Evolutionary conservation across 1,140 invertebrate species (phyloP).

Genomic region (Halesus radiatus): DNA sequence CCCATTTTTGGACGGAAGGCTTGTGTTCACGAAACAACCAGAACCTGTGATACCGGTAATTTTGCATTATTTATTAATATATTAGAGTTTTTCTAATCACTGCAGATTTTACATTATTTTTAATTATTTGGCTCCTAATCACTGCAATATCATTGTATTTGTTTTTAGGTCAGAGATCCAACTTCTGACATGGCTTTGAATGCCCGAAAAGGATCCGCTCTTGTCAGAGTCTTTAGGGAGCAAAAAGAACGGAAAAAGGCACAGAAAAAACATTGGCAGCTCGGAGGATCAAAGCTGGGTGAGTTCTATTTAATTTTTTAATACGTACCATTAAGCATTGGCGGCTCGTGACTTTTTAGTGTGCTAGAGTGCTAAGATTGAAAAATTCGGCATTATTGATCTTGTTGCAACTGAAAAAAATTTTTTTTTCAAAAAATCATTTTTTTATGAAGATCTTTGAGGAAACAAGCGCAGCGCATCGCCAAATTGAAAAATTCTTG

Average conservation of each 20-base stretch:
- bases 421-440: no score
- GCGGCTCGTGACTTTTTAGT: no score
- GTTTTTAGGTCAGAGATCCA: conserved; percentile 83
- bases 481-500: no score
- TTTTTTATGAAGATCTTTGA: no score
- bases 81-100: neutral
- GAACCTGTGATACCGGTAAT: conserved; percentile 93
- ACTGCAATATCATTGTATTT: neutral
- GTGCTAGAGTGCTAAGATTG: no score
- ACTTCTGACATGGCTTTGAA: conserved; percentile 98
- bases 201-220: conserved; percentile 93
- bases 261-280: conserved; percentile 99
- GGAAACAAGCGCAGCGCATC: no score
- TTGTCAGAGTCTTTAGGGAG: conserved; percentile 92
- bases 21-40: conserved; percentile 99
- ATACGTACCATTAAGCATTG: no score
- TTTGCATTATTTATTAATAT: neutral
- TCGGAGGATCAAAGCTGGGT: conserved; percentile 84
- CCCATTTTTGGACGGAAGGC: conserved; percentile 97
- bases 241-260: conserved; percentile 96
- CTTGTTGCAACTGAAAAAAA: no score
- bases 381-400: no score
- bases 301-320: no score
- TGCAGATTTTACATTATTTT: no score
- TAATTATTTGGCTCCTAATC: no score